These are phyloP conservation scores for Herminia tarsipennalis DNA, from an alignment of 2,888 invertebrate genomes.

Conservation along the genomic window DNA sequence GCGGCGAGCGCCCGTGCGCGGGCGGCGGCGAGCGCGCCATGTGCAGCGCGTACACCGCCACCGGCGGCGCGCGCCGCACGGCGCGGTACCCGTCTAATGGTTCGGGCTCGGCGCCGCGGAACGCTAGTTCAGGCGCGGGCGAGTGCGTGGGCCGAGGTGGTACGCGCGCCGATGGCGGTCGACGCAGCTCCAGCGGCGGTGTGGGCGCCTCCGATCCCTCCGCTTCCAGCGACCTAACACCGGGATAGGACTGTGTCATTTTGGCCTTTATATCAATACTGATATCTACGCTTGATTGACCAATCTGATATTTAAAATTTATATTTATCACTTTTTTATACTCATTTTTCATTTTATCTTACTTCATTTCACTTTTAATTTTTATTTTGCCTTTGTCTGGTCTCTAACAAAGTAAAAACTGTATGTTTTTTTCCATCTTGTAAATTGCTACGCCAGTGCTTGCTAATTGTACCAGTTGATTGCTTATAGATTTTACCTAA, in stretches of 20 bases:
- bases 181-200: constrained; percentile 90
- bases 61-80: constrained; percentile 28
- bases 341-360: too few species aligned
- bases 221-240: constrained; percentile 85
- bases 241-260: too few species aligned
- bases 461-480: too few species aligned
- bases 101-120: constrained; percentile 12
- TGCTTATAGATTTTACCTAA: too few species aligned
- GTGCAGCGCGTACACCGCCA: constrained; percentile 52
- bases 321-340: too few species aligned
- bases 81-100: constrained; percentile 78
- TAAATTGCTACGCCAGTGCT: too few species aligned
- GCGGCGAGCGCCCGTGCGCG: constrained; percentile 74
- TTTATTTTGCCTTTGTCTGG: too few species aligned
- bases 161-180: constrained; percentile 86
- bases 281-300: too few species aligned
- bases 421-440: neutral
- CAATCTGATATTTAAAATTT: too few species aligned
- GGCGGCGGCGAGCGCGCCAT: constrained; percentile 87
- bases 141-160: constrained; percentile 89
- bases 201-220: constrained; percentile 87
- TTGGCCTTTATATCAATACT: too few species aligned
- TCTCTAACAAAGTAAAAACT: neutral
- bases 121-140: constrained; percentile 70
- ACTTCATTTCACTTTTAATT: too few species aligned